Base-by-base conservation (phyloP, 2,888 invertebrate genomes). In the Tenthredo notha region DNA sequence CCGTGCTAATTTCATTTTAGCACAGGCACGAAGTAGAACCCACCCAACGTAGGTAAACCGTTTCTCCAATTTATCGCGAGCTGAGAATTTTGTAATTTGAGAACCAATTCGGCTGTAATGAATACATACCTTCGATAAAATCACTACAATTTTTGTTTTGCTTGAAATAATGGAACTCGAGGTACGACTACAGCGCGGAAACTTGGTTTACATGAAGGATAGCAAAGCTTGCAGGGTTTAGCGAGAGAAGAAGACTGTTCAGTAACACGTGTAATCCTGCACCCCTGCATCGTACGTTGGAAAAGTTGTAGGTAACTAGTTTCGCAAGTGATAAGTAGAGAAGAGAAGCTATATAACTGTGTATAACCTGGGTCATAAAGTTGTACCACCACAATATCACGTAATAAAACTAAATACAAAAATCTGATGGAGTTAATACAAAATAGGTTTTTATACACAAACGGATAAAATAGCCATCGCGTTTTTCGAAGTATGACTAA, bases 1-100 rank as follows among this genome's bases (percentile, higher is more conserved):
- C 33, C 47, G 83, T 47, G 67, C 83, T 70, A 83, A 83, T 83
- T 83, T 70, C 83, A 67, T 43, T 61, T 80, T 77, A 40, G 77
- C 75, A 15, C 50, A 50, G 33, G 15, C 25, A n/a, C 77, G 29
- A 77, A 77, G 77, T 33, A 33, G 37, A 54, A 50, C n/a, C 33
- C 37, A 77, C 37, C 70, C 43, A 74, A 29, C 50, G 50, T 43
- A 12, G 5, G 12, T 9, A 18, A 67, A 33, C 15, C 29, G 29
- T 67, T 67, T 43, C 25, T 40, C 21, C 43, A 43, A 74, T 21
- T 74, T 25, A 74, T 74, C n/a, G 74, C 43, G 12, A 43, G 9
- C 40, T 21, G 33, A 29, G 54, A 33, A 29, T 18, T n/a, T 77
- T 54, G 77, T 54, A 15, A 77, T 15, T 50, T 50, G 77, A 77